Conservation (phyloP, 2,797 vertebrate genomes). For the Anableps anableps region DNA sequence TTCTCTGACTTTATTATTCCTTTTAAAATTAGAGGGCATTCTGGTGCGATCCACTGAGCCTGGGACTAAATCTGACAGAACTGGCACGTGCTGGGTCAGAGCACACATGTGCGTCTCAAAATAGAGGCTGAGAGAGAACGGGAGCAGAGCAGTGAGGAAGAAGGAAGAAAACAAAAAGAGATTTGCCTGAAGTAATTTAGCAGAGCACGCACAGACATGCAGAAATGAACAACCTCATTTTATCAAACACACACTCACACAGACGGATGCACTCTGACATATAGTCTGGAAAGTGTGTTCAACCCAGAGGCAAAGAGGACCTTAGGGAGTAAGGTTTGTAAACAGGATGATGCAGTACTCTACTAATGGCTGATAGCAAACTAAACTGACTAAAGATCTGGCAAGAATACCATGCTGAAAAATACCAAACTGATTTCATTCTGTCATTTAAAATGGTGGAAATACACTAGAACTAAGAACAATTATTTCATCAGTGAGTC, state of each 20-base stretch:
- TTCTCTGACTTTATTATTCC: conserved; percentile 16
- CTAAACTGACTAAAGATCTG: conserved; percentile 9
- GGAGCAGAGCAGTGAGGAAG: conserved; percentile 29
- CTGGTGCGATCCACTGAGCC: conserved; percentile 27
- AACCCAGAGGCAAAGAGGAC: conserved; percentile 24
- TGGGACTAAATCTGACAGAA: conserved; percentile 63
- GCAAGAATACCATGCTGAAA: conserved; percentile 2
- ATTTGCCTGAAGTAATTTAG: conserved; percentile 46
- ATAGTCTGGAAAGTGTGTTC: not conserved
- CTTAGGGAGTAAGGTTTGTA: conserved; percentile 17
- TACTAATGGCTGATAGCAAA: not conserved
- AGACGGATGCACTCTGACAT: not conserved
- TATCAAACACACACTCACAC: not conserved
- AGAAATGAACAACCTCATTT: conserved; percentile 25
- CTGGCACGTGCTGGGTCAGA: conserved; percentile 60
- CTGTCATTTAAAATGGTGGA: not conserved
- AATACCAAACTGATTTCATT: not conserved
- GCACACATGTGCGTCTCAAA: conserved; percentile 68
- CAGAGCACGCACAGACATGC: conserved; percentile 52
- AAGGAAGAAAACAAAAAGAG: conserved; percentile 26
- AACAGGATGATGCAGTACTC: conserved; percentile 27
- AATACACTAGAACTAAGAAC: not conserved
- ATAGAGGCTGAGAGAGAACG: conserved; percentile 57
- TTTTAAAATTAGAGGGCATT: conserved; percentile 44
- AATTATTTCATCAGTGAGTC: not conserved